Evolutionary conservation across 2,888 invertebrate genomes (phyloP), one percentile per base, ranked within the genome.

Genomic region (Idaea biselata): DNA sequence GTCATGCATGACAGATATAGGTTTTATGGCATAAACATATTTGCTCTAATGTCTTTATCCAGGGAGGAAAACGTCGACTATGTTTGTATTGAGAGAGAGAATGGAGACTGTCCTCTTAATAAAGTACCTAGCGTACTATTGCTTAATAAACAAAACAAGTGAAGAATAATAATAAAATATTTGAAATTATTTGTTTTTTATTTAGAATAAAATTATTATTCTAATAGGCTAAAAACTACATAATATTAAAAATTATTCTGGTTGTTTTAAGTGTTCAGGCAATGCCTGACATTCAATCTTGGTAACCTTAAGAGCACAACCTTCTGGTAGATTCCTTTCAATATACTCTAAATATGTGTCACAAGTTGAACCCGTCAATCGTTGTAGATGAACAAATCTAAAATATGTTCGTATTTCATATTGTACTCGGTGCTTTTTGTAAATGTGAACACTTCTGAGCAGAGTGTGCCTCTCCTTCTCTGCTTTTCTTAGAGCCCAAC

Each of bases 321-420:
- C 99, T 93, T 99, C 99, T 0, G 99, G 99, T 62, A 99, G 93
- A 93, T 99, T 99, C 75, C 99, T 93, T 86, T 99, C 96, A 64
- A 99, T 95, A 83, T 99, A 99, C 90, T 99, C 99, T 61, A 99
- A 88, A 82, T 97, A 97, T 11, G 99, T 99, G 72, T 97, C 97
- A 59, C 98, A 96, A 14, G 99, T 99, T 4, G 99, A 99, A 0
- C 98, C 98, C 0, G 99, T 99, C 14, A 99, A 81, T 76, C 96
- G 94, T 75, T 96, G 95, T 32, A 98, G 94, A 76, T 96, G 95
- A 78, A 99, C 93, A 77, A 96, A 96, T 67, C 96, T 94, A 84
- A 96, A 99, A 87, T 99, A 97, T 3, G 99, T 99, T 73, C 99
- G 94, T 17, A 96, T 94, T 93, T 99, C 99, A 86, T 99, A 99